Percentiles rank a stretch among this genome's conserved stretches.
phyloP scores from a whole-genome alignment of 2,888 invertebrate genomes.

The Spisula solida region DNA sequence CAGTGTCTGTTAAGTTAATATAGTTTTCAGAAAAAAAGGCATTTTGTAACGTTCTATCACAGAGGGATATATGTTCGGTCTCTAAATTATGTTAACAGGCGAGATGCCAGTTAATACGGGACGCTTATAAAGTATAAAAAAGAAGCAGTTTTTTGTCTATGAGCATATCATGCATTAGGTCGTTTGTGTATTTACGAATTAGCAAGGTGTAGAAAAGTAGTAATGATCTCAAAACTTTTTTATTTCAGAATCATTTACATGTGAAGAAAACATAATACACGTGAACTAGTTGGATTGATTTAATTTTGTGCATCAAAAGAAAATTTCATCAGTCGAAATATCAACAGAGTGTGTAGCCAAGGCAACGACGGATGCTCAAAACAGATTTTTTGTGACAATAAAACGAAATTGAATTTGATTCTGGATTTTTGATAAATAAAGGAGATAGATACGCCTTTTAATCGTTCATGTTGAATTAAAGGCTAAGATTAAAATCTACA shows the following conservation, averaged over 20 bases:
- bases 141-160: slow-evolving; percentile 30
- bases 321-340: background rate
- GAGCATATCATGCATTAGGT: slow-evolving; percentile 33
- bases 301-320: slow-evolving; percentile 30
- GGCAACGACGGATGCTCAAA: background rate
- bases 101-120: slow-evolving; percentile 46
- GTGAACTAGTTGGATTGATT: slow-evolving; percentile 34
- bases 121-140: slow-evolving; percentile 45
- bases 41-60: slow-evolving; percentile 64
- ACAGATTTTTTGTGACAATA: slow-evolving; percentile 23
- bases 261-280: slow-evolving; percentile 26
- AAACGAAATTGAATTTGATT: slow-evolving; percentile 19
- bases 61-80: slow-evolving; percentile 48
- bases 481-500: background rate
- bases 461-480: background rate
- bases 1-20: slow-evolving; percentile 49
- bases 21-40: slow-evolving; percentile 64
- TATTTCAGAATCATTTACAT: slow-evolving; percentile 45
- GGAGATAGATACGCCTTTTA: background rate
- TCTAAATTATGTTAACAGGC: slow-evolving; percentile 61
- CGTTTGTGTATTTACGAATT: background rate
- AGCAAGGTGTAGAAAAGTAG: background rate
- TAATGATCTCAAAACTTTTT: slow-evolving; percentile 47
- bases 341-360: slow-evolving; percentile 12
- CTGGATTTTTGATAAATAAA: slow-evolving; percentile 13